Conservation (phyloP, 2,113 vertebrate genomes). For the Malurus cyaneus region DNA sequence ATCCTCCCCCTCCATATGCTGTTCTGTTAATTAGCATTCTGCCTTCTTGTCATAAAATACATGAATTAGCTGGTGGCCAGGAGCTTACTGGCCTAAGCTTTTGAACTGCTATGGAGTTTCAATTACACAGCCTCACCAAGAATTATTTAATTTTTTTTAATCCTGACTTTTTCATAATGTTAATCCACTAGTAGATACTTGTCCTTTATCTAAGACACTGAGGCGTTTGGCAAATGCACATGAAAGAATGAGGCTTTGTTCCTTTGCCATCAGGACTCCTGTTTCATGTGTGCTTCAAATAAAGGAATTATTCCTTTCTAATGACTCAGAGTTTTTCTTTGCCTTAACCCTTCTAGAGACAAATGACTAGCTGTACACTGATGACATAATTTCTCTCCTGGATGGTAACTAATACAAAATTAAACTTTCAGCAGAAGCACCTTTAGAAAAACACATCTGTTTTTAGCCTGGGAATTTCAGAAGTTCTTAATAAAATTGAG, state of each 20-base stretch:
- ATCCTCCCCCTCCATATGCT: background rate
- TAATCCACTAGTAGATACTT: constrained; percentile 58
- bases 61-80: background rate
- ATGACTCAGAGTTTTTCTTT: constrained; percentile 32
- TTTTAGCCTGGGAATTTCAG: background rate
- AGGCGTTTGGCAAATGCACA: background rate
- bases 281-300: constrained; percentile 5
- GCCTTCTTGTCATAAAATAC: constrained; percentile 27
- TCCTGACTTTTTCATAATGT: constrained; percentile 51
- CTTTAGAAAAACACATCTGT: background rate
- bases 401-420: background rate
- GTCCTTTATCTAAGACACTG: constrained; percentile 53
- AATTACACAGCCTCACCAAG: background rate
- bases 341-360: constrained; percentile 1
- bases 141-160: constrained; percentile 11
- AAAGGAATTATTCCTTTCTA: constrained; percentile 29
- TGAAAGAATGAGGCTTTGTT: constrained; percentile 67
- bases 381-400: background rate
- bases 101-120: constrained; percentile 7
- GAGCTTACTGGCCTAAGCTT: constrained; percentile 32
- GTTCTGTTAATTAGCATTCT: constrained; percentile 9
- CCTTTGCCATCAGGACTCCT: constrained; percentile 27
- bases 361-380: background rate
- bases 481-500: background rate
- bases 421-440: background rate